Base-by-base conservation (phyloP, 2,113 vertebrate species). In the Brachionichthys hirsutus region DNA sequence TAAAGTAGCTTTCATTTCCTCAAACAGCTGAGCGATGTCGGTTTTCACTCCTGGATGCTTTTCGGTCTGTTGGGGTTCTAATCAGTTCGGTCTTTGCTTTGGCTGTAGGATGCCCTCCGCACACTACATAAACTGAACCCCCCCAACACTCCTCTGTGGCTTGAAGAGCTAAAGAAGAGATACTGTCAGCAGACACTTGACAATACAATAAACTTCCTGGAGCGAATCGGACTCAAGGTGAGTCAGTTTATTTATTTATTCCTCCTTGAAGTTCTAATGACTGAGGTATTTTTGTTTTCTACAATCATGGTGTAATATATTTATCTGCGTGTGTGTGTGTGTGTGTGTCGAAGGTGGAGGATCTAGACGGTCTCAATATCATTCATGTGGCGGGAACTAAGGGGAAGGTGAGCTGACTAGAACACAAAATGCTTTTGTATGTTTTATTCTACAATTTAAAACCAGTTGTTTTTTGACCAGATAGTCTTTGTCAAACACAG, bases 301-400 rank as follows among this genome's bases (percentile, higher is more conserved):
- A 30, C 24, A 30, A 30, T 8, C 3, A 3, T 30, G 24, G 24
- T 30, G 30, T 13, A 54, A 4, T 6, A 2, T 43, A 1, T 14
- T 6, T 48, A 22, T 48, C 48, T 75, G 40, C 71, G 13, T 34
- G 2, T 75, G 11, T 67, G 6, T 66, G 4, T 78, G 24, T 30
- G 24, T 30, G 24, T 30, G n/a, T 48, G 24, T 59, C 52, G 30
- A 82, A 99, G 97, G 94, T 97, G 63, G 91, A 95, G 22, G 91
- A 96, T 64, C 89, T 98, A n/a, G 92, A 98, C 78, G 89, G 55
- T 62, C 90, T 99, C 17, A 97, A 97, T 71, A 93, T 98, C 56
- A 98, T 99, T 73, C 97, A 99, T 12, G 92, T 98, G 56, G 97
- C 95, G 0, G 97, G 97, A 71, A 99, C 96, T 18, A 99, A 99